Conservation (phyloP, 2,888 invertebrate genomes). For the Meteorus colon region DNA sequence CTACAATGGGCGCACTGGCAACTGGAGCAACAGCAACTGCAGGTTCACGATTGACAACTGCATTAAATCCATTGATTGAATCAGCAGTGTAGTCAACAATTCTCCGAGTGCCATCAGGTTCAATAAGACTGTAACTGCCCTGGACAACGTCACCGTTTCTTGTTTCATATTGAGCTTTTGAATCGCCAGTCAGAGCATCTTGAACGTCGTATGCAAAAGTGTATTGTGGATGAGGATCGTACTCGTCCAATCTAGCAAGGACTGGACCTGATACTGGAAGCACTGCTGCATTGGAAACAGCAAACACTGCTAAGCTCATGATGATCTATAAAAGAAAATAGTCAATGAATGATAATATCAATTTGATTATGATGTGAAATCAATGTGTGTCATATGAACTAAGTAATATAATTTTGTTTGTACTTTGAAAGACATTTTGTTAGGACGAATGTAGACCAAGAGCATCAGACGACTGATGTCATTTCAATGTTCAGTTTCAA, state of each 20-base stretch:
- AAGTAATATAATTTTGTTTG: neutral
- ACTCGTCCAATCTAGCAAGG: slow-evolving; percentile 60
- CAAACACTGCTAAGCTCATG: slow-evolving; percentile 53
- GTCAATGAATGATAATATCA: neutral
- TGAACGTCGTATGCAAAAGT: slow-evolving; percentile 67
- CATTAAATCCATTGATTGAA: slow-evolving; percentile 67
- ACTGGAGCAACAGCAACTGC: slow-evolving; percentile 64
- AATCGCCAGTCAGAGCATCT: slow-evolving; percentile 65
- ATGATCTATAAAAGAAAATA: slow-evolving; percentile 39
- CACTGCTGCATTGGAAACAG: slow-evolving; percentile 44
- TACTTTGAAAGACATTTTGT: slow-evolving; percentile 49
- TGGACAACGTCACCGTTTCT: slow-evolving; percentile 65
- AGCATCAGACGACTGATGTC: slow-evolving; percentile 46
- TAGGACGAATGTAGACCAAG: slow-evolving; percentile 33
- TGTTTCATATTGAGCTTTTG: slow-evolving; percentile 67
- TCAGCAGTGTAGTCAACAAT: slow-evolving; percentile 68
- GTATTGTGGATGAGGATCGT: slow-evolving; percentile 65
- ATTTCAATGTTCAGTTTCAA: slow-evolving; percentile 35
- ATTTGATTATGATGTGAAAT: neutral
- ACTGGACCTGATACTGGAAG: slow-evolving; percentile 45
- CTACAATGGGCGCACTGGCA: slow-evolving; percentile 56
- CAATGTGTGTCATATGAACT: neutral
- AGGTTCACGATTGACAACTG: slow-evolving; percentile 70
- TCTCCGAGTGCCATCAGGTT: slow-evolving; percentile 66
- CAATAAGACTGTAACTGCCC: slow-evolving; percentile 66